Evolutionary conservation across 2,113 vertebrate genomes (phyloP).

Genomic region (Daubentonia madagascariensis): DNA sequence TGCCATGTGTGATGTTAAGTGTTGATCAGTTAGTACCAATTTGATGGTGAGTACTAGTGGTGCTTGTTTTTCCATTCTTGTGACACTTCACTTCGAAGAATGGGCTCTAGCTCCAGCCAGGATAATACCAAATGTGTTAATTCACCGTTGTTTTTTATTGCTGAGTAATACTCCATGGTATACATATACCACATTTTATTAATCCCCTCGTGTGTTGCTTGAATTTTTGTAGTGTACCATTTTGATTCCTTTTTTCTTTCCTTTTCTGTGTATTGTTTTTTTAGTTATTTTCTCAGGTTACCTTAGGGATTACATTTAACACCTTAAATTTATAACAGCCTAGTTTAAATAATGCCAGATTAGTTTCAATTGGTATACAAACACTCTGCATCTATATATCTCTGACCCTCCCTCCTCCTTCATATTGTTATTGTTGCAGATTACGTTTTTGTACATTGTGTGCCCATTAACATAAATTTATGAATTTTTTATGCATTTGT

Average conservation of each 20-base stretch:
- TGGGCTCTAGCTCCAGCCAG: too few relatives aligned
- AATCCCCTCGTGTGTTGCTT: too few relatives aligned
- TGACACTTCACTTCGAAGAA: too few relatives aligned
- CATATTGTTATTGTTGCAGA: neutral
- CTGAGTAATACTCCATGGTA: too few relatives aligned
- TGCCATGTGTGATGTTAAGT: too few relatives aligned
- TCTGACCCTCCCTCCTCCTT: neutral
- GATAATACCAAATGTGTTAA: too few relatives aligned
- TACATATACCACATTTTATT: too few relatives aligned
- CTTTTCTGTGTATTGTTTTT: neutral
- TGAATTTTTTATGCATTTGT: neutral
- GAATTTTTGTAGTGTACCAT: neutral
- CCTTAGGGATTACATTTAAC: neutral
- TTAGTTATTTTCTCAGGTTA: neutral
- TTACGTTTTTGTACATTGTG: neutral
- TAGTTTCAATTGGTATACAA: neutral
- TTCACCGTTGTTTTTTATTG: too few relatives aligned
- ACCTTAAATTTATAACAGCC: neutral
- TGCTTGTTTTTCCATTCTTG: too few relatives aligned
- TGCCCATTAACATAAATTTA: neutral
- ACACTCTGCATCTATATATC: neutral
- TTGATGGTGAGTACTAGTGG: too few relatives aligned
- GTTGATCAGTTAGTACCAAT: too few relatives aligned
- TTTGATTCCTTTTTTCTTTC: neutral
- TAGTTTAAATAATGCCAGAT: neutral